Evolutionary conservation across 2,113 vertebrate genomes (phyloP).

Genomic region (Chaetura pelagica): DNA sequence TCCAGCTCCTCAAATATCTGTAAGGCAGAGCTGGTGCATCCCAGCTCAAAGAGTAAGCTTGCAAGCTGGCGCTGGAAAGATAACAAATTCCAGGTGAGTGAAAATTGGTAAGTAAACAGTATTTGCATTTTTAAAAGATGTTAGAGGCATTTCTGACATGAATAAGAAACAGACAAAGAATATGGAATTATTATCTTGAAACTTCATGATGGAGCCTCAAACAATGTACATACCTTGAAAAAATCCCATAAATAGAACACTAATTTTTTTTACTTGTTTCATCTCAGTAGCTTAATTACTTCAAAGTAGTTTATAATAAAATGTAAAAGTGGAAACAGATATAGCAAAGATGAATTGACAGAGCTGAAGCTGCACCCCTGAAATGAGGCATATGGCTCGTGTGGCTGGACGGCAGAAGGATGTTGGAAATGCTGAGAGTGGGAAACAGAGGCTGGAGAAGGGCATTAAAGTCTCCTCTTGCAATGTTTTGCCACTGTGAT

Average conservation of each 20-base stretch:
- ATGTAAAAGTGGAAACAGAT: background rate
- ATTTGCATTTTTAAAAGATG: background rate
- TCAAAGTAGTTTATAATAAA: background rate
- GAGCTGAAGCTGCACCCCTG: background rate
- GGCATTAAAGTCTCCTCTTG: background rate
- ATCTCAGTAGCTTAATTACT: background rate
- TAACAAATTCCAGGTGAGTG: slow-evolving; percentile 25
- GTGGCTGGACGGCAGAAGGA: background rate
- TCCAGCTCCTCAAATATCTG: slow-evolving; percentile 91
- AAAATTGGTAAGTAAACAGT: background rate
- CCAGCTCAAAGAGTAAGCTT: slow-evolving; percentile 88
- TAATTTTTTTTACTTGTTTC: background rate
- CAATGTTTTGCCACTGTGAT: background rate
- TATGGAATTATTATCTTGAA: background rate
- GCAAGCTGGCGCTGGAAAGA: slow-evolving; percentile 89
- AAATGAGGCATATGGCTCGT: background rate
- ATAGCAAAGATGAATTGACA: background rate
- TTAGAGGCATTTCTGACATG: background rate
- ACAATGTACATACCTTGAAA: background rate
- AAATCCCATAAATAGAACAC: accelerated
- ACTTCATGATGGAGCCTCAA: background rate
- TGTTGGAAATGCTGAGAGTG: background rate
- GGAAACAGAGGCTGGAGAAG: background rate
- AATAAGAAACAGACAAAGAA: background rate
- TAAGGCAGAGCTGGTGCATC: slow-evolving; percentile 90